These are phyloP conservation scores for Anableps anableps DNA, from an alignment of 2,797 vertebrate species.

Conservation along the genomic window DNA sequence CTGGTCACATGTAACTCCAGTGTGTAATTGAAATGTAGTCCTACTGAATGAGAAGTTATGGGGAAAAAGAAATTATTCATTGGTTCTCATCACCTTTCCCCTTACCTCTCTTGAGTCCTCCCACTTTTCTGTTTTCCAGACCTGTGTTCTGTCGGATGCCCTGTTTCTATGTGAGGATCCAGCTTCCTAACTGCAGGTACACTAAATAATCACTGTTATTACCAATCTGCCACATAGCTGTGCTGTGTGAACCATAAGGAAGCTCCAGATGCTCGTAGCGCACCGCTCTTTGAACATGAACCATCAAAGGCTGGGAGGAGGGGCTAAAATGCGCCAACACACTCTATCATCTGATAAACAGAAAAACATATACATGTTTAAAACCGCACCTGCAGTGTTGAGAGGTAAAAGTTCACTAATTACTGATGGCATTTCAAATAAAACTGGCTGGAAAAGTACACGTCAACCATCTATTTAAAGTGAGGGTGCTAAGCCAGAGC, in stretches of 20 bases:
- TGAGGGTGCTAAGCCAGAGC: slow-evolving; percentile 13
- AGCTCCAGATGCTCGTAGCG: slow-evolving; percentile 64
- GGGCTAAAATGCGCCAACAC: slow-evolving; percentile 14
- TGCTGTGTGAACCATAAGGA: slow-evolving; percentile 46
- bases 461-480: slow-evolving; percentile 33
- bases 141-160: background rate
- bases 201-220: slow-evolving; percentile 73
- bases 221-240: slow-evolving; percentile 58
- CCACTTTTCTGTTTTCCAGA: background rate
- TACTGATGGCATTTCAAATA: slow-evolving; percentile 33
- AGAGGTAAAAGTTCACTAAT: slow-evolving; percentile 29
- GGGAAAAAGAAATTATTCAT: background rate
- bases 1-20: background rate
- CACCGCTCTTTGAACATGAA: slow-evolving; percentile 58
- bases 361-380: background rate
- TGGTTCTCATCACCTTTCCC: background rate
- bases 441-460: slow-evolving; percentile 2
- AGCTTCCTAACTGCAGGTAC: slow-evolving; percentile 8
- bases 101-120: background rate
- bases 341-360: background rate
- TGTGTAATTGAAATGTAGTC: background rate
- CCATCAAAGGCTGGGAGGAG: slow-evolving; percentile 54
- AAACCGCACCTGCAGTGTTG: slow-evolving; percentile 24
- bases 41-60: background rate
- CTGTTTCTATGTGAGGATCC: background rate